A percentile compares a stretch with the other conserved stretches of the same genome.
Evolutionary conservation across 2,888 invertebrate genomes (phyloP).

Genomic region (Chrysolina americana): DNA sequence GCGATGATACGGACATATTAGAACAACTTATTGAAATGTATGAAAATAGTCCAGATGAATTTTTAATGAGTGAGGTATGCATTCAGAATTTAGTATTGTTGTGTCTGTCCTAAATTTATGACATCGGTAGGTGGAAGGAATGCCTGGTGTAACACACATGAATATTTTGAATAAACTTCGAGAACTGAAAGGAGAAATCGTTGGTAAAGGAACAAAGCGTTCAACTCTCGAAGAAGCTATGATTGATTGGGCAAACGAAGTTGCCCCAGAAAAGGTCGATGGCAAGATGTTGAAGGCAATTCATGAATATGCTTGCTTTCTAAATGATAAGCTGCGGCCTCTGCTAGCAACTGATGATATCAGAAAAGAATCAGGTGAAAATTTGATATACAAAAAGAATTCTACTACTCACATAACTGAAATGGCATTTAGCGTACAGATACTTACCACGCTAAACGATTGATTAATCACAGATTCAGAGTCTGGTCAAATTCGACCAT

Average conservation of each 20-base stretch:
- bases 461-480: no score
- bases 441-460: no score
- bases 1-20: constrained; percentile 46
- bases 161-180: constrained; percentile 57
- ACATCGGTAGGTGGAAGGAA: constrained; percentile 10
- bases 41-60: constrained; percentile 54
- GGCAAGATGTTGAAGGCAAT: constrained; percentile 58
- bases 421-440: no score
- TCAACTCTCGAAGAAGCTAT: constrained; percentile 56
- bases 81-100: constrained; percentile 29
- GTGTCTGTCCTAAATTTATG: no score
- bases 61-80: constrained; percentile 46
- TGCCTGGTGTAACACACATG: constrained; percentile 55
- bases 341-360: neutral
- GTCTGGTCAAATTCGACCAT: no score
- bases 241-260: constrained; percentile 59
- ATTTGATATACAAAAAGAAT: neutral
- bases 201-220: constrained; percentile 36
- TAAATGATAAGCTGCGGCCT: constrained; percentile 53
- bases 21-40: constrained; percentile 57
- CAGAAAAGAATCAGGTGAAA: neutral
- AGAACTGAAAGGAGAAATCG: constrained; percentile 42
- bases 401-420: neutral
- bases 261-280: constrained; percentile 59
- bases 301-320: constrained; percentile 55